These are phyloP conservation scores for Heterocephalus glaber DNA, from an alignment of 2,113 vertebrate genomes.

Conservation along the genomic window DNA sequence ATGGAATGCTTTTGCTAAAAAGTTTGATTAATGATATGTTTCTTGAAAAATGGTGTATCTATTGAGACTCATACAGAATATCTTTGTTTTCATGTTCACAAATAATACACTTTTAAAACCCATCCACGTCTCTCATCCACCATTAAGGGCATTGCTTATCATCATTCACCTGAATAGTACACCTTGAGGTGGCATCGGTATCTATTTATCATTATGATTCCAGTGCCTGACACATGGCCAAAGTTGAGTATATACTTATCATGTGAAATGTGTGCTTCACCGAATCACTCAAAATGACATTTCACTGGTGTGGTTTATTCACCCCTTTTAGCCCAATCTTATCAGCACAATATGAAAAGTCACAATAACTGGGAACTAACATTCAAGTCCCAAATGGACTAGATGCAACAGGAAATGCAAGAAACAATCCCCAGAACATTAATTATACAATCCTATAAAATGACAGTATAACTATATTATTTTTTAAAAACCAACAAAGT, in stretches of 20 bases:
- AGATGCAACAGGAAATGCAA: neutral
- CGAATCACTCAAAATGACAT: neutral
- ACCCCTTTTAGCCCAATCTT: neutral
- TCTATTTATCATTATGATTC: neutral
- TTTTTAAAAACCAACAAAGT: constrained; percentile 44
- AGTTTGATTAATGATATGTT: neutral
- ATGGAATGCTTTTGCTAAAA: constrained; percentile 3
- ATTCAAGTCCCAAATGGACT: neutral
- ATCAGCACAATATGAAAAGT: neutral
- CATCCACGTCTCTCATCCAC: neutral
- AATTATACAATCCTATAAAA: constrained; percentile 46
- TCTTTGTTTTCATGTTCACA: neutral
- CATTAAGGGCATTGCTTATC: neutral
- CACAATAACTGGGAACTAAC: neutral
- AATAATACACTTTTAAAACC: neutral
- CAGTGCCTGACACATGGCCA: neutral
- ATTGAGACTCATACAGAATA: neutral
- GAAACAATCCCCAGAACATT: neutral
- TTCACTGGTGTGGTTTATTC: neutral
- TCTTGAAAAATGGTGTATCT: constrained; percentile 35
- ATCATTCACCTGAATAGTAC: neutral
- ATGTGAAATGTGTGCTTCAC: neutral
- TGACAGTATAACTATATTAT: constrained; percentile 34
- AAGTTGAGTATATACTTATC: neutral
- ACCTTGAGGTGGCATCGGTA: neutral